A percentile compares a stretch with the other conserved stretches of the same genome.
Conservation (phyloP, 2,113 vertebrate genomes). For the Numenius arquata region DNA sequence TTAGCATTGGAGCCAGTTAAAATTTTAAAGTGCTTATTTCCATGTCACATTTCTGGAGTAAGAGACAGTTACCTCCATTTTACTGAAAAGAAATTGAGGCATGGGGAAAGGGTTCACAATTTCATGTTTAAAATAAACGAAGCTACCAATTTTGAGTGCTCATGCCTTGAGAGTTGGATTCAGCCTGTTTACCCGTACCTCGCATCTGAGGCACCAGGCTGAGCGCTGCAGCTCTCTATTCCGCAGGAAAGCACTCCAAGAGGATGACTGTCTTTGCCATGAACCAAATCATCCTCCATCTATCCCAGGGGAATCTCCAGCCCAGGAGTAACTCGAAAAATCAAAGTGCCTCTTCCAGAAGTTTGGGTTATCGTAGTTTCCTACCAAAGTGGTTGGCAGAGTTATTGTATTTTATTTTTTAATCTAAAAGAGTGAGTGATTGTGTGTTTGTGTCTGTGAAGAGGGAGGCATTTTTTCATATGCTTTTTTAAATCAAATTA, state of each 20-base stretch:
- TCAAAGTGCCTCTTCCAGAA: not conserved
- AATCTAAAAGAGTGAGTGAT: accelerated
- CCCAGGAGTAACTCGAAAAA: not conserved
- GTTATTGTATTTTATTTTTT: not conserved
- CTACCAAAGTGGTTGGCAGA: not conserved
- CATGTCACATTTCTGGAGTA: not conserved
- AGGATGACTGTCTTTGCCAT: not conserved
- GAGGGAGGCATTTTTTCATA: not conserved
- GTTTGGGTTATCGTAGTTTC: not conserved
- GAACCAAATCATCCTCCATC: not conserved
- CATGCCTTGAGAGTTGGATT: not conserved
- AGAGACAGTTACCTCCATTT: not conserved
- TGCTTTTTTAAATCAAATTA: not conserved
- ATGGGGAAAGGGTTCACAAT: not conserved
- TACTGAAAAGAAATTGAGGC: not conserved
- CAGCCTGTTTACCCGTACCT: not conserved
- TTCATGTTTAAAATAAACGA: not conserved
- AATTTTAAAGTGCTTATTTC: not conserved
- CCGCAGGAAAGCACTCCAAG: not conserved
- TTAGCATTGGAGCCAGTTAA: not conserved
- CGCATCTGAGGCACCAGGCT: not conserved
- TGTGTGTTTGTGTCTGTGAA: not conserved
- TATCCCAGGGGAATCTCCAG: not conserved
- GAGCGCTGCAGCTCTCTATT: not conserved
- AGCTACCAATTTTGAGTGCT: not conserved